Conservation (phyloP, 1,140 invertebrate species). For the Potamilus streckersoni region DNA sequence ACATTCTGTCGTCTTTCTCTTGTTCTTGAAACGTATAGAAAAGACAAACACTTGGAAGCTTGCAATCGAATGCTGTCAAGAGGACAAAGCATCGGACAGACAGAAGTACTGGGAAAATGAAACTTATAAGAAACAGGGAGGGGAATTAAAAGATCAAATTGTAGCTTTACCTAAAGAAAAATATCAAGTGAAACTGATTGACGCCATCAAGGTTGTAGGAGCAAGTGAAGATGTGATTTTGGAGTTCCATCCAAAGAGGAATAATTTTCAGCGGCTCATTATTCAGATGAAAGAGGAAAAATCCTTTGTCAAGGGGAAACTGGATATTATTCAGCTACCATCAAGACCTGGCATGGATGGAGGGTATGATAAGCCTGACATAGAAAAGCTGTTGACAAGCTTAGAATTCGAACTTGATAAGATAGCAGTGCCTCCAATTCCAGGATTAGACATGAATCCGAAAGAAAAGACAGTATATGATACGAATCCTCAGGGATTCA, state of each 20-base stretch:
- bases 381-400: too few relatives aligned
- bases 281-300: background rate
- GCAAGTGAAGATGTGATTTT: background rate
- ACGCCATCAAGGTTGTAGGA: background rate
- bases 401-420: too few relatives aligned
- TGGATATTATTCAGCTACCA: too few relatives aligned
- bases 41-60: constrained; percentile 15
- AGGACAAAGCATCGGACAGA: background rate
- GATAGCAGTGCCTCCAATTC: too few relatives aligned
- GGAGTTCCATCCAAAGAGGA: constrained; percentile 16
- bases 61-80: constrained; percentile 11
- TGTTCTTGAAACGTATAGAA: constrained; percentile 11
- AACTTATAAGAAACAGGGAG: constrained; percentile 9
- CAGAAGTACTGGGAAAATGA: constrained; percentile 1
- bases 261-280: constrained; percentile 3
- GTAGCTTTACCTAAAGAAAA: constrained; percentile 13
- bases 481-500: too few relatives aligned
- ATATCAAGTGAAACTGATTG: background rate
- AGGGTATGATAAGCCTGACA: too few relatives aligned
- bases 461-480: too few relatives aligned
- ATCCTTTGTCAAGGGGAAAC: too few relatives aligned
- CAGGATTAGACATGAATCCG: too few relatives aligned
- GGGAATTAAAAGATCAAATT: background rate
- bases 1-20: constrained; percentile 8
- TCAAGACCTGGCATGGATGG: too few relatives aligned